These are phyloP conservation scores for Drymodes brunneopygia DNA, from an alignment of 2,113 vertebrate species.

Conservation along the genomic window DNA sequence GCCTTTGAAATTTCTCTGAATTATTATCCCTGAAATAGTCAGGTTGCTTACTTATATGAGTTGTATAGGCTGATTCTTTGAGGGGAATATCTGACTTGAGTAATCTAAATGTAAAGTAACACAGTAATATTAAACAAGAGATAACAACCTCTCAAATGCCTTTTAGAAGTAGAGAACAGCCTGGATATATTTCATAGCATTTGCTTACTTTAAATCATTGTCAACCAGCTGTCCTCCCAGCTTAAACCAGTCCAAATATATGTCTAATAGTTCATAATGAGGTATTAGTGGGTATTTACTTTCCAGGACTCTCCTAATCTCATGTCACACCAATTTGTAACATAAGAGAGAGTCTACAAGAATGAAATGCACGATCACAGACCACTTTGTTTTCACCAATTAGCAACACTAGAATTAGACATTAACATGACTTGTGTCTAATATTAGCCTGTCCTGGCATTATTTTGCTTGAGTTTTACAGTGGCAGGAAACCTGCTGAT, in stretches of 20 bases:
- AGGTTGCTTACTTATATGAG: background rate
- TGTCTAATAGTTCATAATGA: constrained; percentile 44
- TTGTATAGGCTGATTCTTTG: background rate
- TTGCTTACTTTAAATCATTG: background rate
- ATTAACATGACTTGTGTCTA: background rate
- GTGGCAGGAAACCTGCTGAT: background rate
- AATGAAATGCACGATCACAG: background rate
- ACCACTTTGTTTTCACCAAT: background rate
- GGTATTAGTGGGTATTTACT: constrained; percentile 2
- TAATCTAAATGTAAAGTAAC: background rate
- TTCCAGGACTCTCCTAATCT: constrained; percentile 16
- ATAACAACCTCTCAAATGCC: background rate
- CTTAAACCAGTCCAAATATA: constrained; percentile 20
- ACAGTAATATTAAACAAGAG: background rate
- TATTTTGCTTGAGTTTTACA: background rate
- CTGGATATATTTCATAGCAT: background rate
- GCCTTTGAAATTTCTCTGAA: background rate
- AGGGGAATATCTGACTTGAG: background rate
- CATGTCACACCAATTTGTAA: constrained; percentile 21
- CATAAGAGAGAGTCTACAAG: background rate
- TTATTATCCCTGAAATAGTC: background rate
- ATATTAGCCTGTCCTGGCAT: background rate
- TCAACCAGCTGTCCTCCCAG: background rate
- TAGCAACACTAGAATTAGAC: background rate
- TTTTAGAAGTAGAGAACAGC: background rate